A percentile compares a stretch with the other conserved stretches of the same genome.
Conservation (phyloP, 2,888 invertebrate species). For the Homarus gammarus region DNA sequence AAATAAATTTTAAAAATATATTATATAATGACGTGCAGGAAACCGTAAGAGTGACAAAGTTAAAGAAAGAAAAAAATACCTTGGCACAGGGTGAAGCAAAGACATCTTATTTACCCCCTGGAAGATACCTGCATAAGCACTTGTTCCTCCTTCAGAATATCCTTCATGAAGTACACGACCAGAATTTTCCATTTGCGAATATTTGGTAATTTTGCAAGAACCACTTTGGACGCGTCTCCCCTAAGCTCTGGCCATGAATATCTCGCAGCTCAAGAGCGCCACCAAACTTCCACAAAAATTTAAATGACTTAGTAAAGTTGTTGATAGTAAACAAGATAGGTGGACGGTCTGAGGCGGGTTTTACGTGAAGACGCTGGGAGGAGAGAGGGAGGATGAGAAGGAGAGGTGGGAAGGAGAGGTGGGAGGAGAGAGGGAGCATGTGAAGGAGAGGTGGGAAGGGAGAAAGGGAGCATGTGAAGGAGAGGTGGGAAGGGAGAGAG, state of each 20-base stretch:
- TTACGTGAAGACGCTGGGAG: background rate
- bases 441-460: background rate
- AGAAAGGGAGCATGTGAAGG: background rate
- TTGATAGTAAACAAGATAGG: constrained; percentile 18
- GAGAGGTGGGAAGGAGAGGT: background rate
- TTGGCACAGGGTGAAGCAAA: too few relatives aligned
- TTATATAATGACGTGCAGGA: too few relatives aligned
- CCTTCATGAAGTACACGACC: too few relatives aligned
- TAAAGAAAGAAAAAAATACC: too few relatives aligned
- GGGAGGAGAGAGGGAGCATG: background rate
- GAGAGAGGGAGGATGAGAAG: background rate
- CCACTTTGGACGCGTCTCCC: background rate
- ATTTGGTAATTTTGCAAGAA: too few relatives aligned
- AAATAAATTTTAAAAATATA: too few relatives aligned
- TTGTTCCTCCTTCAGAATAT: too few relatives aligned
- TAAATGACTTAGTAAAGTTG: constrained; percentile 20
- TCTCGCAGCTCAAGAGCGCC: background rate
- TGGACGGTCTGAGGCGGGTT: background rate
- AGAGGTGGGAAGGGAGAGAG: background rate
- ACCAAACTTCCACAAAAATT: constrained; percentile 15
- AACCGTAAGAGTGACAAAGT: too few relatives aligned
- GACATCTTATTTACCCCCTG: too few relatives aligned
- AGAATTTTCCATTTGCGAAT: too few relatives aligned
- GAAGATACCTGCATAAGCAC: too few relatives aligned
- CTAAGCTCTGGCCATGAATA: constrained; percentile 3